phyloP scores from a whole-genome alignment of 2,888 invertebrate genomes.

The Drosophila anceps region DNA sequence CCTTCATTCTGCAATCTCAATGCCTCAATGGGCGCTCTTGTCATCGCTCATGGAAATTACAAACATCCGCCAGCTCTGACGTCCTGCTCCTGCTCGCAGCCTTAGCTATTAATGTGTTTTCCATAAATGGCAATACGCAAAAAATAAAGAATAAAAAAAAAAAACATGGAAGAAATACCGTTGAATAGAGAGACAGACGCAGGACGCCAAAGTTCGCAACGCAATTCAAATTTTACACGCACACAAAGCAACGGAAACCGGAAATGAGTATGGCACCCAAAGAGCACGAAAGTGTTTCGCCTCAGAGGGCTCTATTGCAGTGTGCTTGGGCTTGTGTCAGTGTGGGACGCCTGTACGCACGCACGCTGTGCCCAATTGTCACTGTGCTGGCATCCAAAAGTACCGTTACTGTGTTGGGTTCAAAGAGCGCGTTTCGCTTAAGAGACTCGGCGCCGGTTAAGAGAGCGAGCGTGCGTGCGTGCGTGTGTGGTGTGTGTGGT shows the following conservation, averaged over 20 bases:
- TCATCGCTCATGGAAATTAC: constrained; percentile 67
- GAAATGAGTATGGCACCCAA: constrained; percentile 82
- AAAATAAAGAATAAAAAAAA: background rate
- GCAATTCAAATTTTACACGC: constrained; percentile 79
- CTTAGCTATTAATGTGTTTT: constrained; percentile 73
- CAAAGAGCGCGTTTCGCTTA: constrained; percentile 34
- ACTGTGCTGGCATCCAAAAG: constrained; percentile 21
- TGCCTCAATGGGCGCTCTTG: constrained; percentile 19
- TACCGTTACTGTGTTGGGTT: constrained; percentile 23
- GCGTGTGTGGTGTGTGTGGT: background rate
- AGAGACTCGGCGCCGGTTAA: constrained; percentile 45
- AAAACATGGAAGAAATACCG: constrained; percentile 13
- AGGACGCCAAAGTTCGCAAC: constrained; percentile 62
- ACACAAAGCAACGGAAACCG: constrained; percentile 83
- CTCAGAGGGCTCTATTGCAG: constrained; percentile 38
- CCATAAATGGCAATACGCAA: constrained; percentile 72
- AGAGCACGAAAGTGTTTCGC: constrained; percentile 49
- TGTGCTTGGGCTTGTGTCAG: constrained; percentile 18
- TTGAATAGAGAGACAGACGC: constrained; percentile 29
- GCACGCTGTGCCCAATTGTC: constrained; percentile 33
- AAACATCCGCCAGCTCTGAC: constrained; percentile 64
- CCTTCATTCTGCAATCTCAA: background rate
- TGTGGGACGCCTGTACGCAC: constrained; percentile 10
- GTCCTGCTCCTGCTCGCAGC: constrained; percentile 14
- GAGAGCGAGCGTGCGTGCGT: constrained; percentile 22